phyloP scores from a whole-genome alignment of 2,113 vertebrate species.

The Mola mola region DNA sequence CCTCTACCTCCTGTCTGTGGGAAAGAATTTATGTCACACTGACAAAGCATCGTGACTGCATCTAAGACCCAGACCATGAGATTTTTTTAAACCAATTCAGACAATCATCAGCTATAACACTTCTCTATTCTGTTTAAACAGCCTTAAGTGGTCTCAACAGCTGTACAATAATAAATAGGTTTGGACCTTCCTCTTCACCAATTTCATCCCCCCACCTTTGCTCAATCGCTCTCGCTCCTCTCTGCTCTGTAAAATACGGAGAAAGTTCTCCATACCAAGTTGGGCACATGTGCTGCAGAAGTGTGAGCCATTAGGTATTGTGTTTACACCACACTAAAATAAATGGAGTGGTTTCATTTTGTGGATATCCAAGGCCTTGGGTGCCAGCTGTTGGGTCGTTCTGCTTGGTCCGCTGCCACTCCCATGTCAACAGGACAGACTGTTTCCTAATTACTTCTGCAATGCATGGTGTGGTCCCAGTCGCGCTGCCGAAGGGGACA shows the following conservation, averaged over 20 bases:
- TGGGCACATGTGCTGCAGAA: conserved; percentile 74
- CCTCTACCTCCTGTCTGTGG: not conserved
- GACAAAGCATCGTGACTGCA: not conserved
- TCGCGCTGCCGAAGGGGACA: conserved; percentile 69
- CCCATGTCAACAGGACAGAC: conserved; percentile 72
- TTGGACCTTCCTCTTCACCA: conserved; percentile 44
- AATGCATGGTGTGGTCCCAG: conserved; percentile 68
- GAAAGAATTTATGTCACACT: conserved; percentile 3
- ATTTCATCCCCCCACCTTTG: conserved; percentile 20
- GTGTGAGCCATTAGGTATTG: conserved; percentile 77
- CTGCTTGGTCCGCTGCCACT: conserved; percentile 73
- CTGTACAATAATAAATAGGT: conserved; percentile 55
- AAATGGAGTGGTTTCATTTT: conserved; percentile 76
- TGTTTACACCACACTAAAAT: conserved; percentile 80
- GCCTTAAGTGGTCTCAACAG: conserved; percentile 49
- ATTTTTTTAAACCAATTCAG: conserved; percentile 32
- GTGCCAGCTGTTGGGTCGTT: conserved; percentile 73
- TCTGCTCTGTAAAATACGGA: conserved; percentile 38
- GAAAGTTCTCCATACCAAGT: conserved; percentile 52
- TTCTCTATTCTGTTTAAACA: conserved; percentile 33
- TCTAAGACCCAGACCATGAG: not conserved
- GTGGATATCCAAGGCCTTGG: conserved; percentile 68
- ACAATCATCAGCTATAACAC: conserved; percentile 31
- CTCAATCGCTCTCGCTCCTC: conserved; percentile 2
- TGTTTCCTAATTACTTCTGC: conserved; percentile 72